These are phyloP conservation scores for Ashinkailepas kermadecensis DNA, from an alignment of 2,888 invertebrate species.

Conservation along the genomic window DNA sequence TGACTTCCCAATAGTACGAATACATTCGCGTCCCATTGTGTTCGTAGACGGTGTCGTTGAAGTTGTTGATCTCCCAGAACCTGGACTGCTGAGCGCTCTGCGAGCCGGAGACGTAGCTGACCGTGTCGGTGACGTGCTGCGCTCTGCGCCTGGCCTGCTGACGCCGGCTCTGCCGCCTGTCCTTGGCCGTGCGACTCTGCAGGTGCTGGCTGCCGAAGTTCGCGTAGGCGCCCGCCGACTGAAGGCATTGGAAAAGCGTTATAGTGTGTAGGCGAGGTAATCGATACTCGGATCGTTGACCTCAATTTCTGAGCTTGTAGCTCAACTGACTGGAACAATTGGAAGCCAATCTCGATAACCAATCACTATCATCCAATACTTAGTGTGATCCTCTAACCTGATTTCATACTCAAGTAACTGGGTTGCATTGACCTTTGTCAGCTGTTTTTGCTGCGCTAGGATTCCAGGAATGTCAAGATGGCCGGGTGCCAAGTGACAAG, in stretches of 20 bases:
- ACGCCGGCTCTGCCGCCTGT: background rate
- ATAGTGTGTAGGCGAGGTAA: background rate
- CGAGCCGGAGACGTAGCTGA: background rate
- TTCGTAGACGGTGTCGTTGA: conserved; percentile 6
- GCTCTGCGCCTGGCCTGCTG: background rate
- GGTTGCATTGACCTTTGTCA: no score
- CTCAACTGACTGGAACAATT: no score
- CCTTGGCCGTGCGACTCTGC: background rate
- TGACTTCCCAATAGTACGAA: conserved; percentile 15
- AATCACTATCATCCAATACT: no score
- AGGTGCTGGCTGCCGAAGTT: background rate
- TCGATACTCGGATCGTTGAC: background rate
- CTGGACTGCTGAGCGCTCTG: background rate
- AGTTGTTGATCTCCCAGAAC: background rate
- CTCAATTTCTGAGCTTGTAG: no score
- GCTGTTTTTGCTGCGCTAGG: no score
- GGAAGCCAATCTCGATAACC: no score
- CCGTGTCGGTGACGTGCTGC: background rate
- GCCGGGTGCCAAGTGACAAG: no score
- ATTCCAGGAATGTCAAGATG: no score
- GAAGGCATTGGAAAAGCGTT: background rate
- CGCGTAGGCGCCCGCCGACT: background rate
- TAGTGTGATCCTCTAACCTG: no score
- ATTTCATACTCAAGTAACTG: no score
- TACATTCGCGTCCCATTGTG: background rate